Conservation (phyloP, 2,888 invertebrate species). For the Ophion ellenae region DNA sequence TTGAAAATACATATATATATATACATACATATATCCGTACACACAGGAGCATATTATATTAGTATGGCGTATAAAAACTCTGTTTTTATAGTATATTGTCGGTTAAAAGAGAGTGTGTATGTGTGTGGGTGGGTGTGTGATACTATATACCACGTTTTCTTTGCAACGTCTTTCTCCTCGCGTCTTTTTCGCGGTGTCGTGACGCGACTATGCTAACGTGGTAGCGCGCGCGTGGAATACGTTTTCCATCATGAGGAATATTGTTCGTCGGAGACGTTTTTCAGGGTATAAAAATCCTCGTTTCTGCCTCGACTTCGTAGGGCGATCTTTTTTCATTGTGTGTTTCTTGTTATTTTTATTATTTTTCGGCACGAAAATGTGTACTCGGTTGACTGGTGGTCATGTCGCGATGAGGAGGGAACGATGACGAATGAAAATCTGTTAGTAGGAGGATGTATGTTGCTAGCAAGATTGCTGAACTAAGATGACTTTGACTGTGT, state of each 20-base stretch:
- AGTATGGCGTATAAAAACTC: constrained; percentile 12
- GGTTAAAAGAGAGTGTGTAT: neutral
- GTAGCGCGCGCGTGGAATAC: constrained; percentile 80
- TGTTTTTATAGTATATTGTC: neutral
- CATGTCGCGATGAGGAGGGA: neutral
- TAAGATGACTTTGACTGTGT: neutral
- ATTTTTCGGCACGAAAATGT: neutral
- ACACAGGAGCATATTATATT: constrained; percentile 16
- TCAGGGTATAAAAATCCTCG: constrained; percentile 12
- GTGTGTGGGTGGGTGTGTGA: neutral
- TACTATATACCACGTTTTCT: constrained; percentile 15
- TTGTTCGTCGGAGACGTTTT: constrained; percentile 55
- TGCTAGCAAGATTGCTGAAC: neutral
- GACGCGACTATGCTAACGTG: constrained; percentile 80
- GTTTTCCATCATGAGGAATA: constrained; percentile 70
- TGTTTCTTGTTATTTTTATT: neutral
- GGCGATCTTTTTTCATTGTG: neutral
- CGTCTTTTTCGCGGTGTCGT: constrained; percentile 77
- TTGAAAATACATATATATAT: constrained; percentile 35
- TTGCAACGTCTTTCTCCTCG: constrained; percentile 65
- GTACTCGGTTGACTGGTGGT: neutral
- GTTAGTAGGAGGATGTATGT: neutral
- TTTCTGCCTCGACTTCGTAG: neutral
- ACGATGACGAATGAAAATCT: neutral
- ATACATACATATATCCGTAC: neutral